Base-by-base conservation (phyloP, 2,113 vertebrate genomes). In the Apeltes quadracus region DNA sequence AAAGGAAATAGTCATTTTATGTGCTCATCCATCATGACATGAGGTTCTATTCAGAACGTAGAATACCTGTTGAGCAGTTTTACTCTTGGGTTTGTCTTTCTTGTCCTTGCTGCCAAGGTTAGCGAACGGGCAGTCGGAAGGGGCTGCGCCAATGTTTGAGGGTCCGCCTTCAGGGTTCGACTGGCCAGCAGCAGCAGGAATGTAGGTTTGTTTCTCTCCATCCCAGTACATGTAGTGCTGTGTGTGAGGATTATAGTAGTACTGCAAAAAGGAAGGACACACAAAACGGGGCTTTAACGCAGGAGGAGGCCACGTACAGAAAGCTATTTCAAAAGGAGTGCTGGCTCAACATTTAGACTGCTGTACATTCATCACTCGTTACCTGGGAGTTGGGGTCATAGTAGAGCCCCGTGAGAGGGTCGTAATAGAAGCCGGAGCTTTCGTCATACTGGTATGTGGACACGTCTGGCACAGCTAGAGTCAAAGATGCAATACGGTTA, bases 141-240 rank as follows among this genome's bases (percentile, higher is more conserved):
- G 85, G 0, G 82, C 71, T 0, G 90, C 79, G 0, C 76, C 65
- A 0, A 88, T 76, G 3, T 76, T 46, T 1, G 65, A 55, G 0
- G 87, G 51, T 38, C 41, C 71, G 29, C 91, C 92, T 0, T 93
- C 94, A 0, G 86, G 43, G 0, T 84, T 89, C 4, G 86, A 81
- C 61, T 94, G 93, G 56, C 63, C 76, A 15, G 94, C 90, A 29
- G 94, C 43, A 29, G 95, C 96, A 29, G 95, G 93, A 46, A 95
- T 80, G 20, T 96, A 96, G 9, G 90, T 95, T 38, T 91, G 91
- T 27, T 94, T 93, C 55, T 96, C 95, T 41, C 96, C 95, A 14
- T 96, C 95, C 96, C 96, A 97, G 89, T 97, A 97, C 86, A 97
- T 95, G 89, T 95, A 97, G 81, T 95, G 94, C 89, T 95, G 95